Percentiles rank a stretch among this genome's conserved stretches.
Conservation (phyloP, 2,113 vertebrate genomes). For the Cochlearius cochlearius region DNA sequence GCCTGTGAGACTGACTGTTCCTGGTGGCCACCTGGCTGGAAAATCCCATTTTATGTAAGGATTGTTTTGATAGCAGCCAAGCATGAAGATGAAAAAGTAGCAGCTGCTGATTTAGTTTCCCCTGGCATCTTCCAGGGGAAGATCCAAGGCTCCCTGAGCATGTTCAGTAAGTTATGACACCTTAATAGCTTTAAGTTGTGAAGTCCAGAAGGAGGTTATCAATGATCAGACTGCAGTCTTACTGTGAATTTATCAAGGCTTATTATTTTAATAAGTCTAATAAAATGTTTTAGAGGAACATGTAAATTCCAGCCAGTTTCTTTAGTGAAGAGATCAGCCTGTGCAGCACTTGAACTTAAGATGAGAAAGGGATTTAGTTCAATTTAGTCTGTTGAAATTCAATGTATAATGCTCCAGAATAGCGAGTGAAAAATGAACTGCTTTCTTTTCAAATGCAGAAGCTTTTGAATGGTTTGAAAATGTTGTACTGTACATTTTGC, state of each 20-base stretch:
- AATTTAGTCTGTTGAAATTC: not conserved
- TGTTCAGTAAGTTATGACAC: not conserved
- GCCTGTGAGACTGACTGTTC: not conserved
- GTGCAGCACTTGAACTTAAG: not conserved
- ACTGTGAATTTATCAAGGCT: not conserved
- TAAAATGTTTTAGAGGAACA: conserved; percentile 2
- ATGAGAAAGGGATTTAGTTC: not conserved
- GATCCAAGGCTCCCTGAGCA: not conserved
- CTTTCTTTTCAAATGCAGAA: not conserved
- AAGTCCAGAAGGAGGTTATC: conserved; percentile 6
- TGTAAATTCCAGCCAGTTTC: not conserved
- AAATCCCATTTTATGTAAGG: conserved; percentile 8
- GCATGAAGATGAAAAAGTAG: conserved; percentile 16
- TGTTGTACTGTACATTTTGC: not conserved
- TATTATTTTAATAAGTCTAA: conserved; percentile 12
- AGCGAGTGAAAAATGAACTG: not conserved
- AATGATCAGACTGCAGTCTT: not conserved
- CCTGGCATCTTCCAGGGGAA: not conserved
- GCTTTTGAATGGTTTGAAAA: not conserved
- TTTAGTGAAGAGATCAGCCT: not conserved
- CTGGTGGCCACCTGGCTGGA: not conserved
- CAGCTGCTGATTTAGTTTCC: conserved; percentile 9
- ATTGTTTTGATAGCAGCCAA: conserved; percentile 47
- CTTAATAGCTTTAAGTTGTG: not conserved
- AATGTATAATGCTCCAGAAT: not conserved